phyloP scores from a whole-genome alignment of 2,888 invertebrate species.

The Latrodectus elegans region DNA sequence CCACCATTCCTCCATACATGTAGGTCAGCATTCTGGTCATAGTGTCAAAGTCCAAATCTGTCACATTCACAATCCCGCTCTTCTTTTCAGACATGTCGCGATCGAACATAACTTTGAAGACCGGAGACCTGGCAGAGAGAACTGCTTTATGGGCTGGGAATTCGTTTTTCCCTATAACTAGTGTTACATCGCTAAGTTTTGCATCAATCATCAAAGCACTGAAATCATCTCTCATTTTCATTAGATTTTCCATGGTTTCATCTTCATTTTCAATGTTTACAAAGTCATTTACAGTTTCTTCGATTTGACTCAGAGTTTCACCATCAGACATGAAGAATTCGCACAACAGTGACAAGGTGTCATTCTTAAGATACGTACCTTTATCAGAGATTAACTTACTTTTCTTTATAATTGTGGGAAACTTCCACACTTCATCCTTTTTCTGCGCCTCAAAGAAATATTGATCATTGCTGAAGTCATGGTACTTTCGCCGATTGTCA shows the following conservation, averaged over 20 bases:
- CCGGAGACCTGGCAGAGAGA: slow-evolving; percentile 89
- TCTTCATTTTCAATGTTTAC: not conserved
- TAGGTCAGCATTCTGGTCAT: not conserved
- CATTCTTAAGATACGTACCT: not conserved
- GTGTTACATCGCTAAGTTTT: not conserved
- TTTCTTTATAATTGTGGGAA: not conserved
- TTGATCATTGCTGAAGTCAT: not conserved
- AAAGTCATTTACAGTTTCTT: not conserved
- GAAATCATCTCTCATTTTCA: not conserved
- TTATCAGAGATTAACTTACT: not conserved
- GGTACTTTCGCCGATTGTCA: not conserved
- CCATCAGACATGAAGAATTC: not conserved
- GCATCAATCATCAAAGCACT: not conserved
- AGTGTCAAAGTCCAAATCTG: not conserved
- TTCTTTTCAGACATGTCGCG: slow-evolving; percentile 99
- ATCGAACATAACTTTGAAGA: slow-evolving; percentile 99
- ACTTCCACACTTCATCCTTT: not conserved
- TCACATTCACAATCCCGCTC: slow-evolving; percentile 69
- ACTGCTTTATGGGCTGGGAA: not conserved
- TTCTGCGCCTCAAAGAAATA: not conserved
- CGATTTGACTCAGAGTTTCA: not conserved
- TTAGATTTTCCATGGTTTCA: not conserved
- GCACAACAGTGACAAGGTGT: not conserved
- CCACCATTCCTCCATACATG: not conserved
- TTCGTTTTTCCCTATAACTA: not conserved